A percentile compares a stretch with the other conserved stretches of the same genome.
These are phyloP conservation scores for Crocidura indochinensis DNA, from an alignment of 2,797 vertebrate species.

Conservation along the genomic window DNA sequence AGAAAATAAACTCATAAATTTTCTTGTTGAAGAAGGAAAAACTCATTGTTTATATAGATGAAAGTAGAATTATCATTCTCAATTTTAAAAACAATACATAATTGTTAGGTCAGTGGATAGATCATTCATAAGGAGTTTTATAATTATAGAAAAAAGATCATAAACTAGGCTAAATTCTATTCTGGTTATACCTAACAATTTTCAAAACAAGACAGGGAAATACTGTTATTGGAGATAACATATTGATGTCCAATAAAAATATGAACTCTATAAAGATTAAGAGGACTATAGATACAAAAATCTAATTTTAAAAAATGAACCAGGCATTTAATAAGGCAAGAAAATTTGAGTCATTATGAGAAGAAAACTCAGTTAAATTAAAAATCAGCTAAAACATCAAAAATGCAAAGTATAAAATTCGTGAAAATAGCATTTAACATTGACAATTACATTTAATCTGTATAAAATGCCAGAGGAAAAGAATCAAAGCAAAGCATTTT, in stretches of 20 bases:
- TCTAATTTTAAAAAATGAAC: not conserved
- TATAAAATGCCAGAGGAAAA: not conserved
- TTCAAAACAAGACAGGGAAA: not conserved
- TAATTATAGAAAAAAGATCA: too few species aligned
- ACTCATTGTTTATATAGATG: not conserved
- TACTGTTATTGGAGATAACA: not conserved
- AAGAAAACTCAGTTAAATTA: not conserved
- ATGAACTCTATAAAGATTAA: not conserved
- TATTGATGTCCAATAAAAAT: not conserved
- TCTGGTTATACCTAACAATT: not conserved
- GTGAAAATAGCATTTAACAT: not conserved
- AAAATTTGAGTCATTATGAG: not conserved
- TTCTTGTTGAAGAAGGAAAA: too few species aligned
- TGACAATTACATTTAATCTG: not conserved
- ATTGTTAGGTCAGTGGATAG: not conserved
- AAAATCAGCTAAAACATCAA: not conserved
- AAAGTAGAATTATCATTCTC: not conserved
- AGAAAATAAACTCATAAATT: too few species aligned
- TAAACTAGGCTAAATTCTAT: too few species aligned
- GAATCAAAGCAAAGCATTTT: not conserved
- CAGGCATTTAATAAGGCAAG: not conserved
- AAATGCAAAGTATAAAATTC: slow-evolving; percentile 9
- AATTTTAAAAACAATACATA: not conserved
- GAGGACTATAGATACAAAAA: too few species aligned
- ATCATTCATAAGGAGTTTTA: not conserved